Conservation (phyloP, 1,140 invertebrate species). For the Aphelenchoides fujianensis region DNA sequence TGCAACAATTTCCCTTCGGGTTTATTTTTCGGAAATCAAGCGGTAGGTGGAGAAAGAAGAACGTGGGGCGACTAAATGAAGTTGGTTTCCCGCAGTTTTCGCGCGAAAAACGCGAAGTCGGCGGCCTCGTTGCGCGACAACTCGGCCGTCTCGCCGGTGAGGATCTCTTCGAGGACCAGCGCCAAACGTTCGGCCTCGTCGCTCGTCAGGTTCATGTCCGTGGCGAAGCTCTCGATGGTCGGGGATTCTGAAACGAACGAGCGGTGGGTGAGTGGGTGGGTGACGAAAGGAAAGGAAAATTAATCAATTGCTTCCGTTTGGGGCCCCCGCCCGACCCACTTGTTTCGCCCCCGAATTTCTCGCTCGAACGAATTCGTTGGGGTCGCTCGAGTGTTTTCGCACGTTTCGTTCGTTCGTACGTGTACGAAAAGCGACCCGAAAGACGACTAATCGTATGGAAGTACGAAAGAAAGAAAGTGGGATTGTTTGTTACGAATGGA, state of each 20-base stretch:
- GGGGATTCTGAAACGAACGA: conserved; percentile 81
- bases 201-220: conserved; percentile 78
- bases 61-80: conserved; percentile 75
- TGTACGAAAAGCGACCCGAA: neutral
- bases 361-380: neutral
- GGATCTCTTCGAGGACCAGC: conserved; percentile 90
- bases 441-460: too few species aligned
- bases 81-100: conserved; percentile 90
- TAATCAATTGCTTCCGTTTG: neutral
- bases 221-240: conserved; percentile 87
- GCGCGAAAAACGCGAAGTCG: conserved; percentile 94
- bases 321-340: neutral
- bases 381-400: neutral
- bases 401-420: neutral
- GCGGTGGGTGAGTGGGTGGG: conserved; percentile 38
- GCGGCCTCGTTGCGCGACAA: conserved; percentile 85
- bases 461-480: too few species aligned
- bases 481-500: too few species aligned
- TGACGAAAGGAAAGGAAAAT: too few species aligned
- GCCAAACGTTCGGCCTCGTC: conserved; percentile 84
- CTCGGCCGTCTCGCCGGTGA: conserved; percentile 87
- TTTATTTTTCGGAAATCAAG: conserved; percentile 15
- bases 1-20: neutral
- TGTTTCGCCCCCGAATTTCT: too few species aligned
- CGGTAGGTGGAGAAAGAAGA: too few species aligned